Percentiles rank a stretch among this genome's conserved stretches.
Evolutionary conservation across 2,113 vertebrate species (phyloP).

Genomic region (Pelecanoides urinatrix): DNA sequence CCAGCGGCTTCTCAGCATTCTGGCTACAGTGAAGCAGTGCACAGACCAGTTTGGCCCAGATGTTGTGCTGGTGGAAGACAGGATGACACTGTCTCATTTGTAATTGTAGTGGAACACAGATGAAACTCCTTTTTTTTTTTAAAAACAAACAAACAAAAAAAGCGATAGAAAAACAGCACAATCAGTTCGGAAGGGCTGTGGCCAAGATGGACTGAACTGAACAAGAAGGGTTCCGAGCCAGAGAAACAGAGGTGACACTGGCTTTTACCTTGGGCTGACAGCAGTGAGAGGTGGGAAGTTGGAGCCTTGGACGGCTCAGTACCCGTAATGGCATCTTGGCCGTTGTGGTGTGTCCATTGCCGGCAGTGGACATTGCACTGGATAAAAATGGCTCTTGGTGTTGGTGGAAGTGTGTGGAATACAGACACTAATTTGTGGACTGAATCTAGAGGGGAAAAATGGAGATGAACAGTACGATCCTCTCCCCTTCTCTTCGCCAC

Average conservation of each 20-base stretch:
- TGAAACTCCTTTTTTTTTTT: slow-evolving; percentile 60
- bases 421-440: neutral
- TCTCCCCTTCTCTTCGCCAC: neutral
- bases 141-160: neutral
- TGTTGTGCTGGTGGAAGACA: slow-evolving; percentile 92
- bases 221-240: slow-evolving; percentile 9
- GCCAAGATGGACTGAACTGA: slow-evolving; percentile 27
- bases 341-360: neutral
- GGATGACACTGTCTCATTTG: slow-evolving; percentile 94
- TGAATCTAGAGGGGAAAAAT: neutral
- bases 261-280: slow-evolving; percentile 16
- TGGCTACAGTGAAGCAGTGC: slow-evolving; percentile 92
- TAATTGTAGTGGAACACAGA: slow-evolving; percentile 53
- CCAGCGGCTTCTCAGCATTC: slow-evolving; percentile 84
- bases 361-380: neutral
- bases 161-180: slow-evolving; percentile 78
- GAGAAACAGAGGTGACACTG: neutral
- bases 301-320: neutral
- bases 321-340: neutral
- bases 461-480: neutral
- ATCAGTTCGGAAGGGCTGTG: slow-evolving; percentile 45
- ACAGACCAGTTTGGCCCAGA: slow-evolving; percentile 91
- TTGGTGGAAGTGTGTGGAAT: neutral
- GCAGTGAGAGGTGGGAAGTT: neutral
- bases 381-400: neutral